phyloP scores from a whole-genome alignment of 2,888 invertebrate genomes.

The Syrista parreyssii region DNA sequence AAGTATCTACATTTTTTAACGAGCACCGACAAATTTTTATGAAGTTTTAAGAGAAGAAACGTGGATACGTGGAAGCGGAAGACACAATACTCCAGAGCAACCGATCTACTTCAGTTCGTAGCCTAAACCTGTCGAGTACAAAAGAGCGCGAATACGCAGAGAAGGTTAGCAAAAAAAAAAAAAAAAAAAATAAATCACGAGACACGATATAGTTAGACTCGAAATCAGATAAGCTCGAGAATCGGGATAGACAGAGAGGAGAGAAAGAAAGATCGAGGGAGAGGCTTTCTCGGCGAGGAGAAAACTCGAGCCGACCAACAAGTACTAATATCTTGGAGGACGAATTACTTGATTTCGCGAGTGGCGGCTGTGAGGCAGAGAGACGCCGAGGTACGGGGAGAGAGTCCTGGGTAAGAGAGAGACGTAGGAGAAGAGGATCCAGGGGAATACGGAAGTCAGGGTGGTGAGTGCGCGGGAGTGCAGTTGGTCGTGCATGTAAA shows the following conservation, averaged over 20 bases:
- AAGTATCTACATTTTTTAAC: constrained; percentile 21
- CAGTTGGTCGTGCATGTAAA: not conserved
- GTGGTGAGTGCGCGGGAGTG: constrained; percentile 2
- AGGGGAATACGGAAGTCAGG: not conserved
- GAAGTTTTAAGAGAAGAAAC: not conserved
- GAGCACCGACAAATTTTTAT: constrained; percentile 19
- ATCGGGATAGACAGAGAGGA: constrained; percentile 5
- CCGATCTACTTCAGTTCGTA: constrained; percentile 65
- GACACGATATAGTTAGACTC: constrained; percentile 16
- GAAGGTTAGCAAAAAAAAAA: constrained; percentile 31
- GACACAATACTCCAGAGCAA: constrained; percentile 41
- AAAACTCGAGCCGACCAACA: not conserved
- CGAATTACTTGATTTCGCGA: not conserved
- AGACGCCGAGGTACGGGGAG: not conserved
- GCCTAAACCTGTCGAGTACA: constrained; percentile 67
- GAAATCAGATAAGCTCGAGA: constrained; percentile 11
- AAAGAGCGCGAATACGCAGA: constrained; percentile 34
- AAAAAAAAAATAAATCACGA: constrained; percentile 33
- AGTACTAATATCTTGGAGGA: not conserved
- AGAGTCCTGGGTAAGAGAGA: not conserved
- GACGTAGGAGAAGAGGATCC: constrained; percentile 7
- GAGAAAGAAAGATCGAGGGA: constrained; percentile 1
- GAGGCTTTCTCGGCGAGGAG: not conserved
- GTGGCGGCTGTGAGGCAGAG: not conserved
- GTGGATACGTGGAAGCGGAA: not conserved